Base-by-base conservation (phyloP, 2,113 vertebrate genomes). In the Vombatus ursinus region DNA sequence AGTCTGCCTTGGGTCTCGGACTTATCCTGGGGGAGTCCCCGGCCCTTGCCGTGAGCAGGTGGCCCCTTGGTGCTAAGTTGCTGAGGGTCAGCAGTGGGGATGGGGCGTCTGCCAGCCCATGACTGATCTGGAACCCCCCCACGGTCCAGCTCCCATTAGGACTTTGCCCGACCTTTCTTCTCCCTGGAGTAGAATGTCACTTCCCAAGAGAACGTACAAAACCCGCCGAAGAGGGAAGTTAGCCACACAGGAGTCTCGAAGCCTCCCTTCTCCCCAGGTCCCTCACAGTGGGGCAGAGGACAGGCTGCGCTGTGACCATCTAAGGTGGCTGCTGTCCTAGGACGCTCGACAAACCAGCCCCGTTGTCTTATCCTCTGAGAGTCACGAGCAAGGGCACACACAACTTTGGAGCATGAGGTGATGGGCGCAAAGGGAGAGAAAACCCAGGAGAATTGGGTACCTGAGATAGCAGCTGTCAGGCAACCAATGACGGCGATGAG, bases 401-500 rank as follows among this genome's bases (percentile, higher is more conserved):
- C 16, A 44, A 6, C 19, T 44, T 44, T 44, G 68, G n/a, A 2
- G 68, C 8, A 22, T 50, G 16, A 44, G 24, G 37, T 8, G 28
- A 25, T 89, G 14, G 16, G 44, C n/a, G 50, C 52, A 50, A 50
- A 90, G 54, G 16, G 68, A 44, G n/a, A n/a, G 31, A 48, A 89
- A 89, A 93, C 49, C 52, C 1, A 48, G 49, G 8, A 9, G 25
- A 68, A 31, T 12, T 50, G 26, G 8, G 12, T 98, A 98, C 98
- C 98, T 98, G 97, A 49, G 52, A 96, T 28, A 23, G 48, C 5
- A 0, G 92, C 61, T 0, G 0, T 28, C 95, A 98, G 97, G 92
- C 47, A 24, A 44, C 95, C 97, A 0, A 77, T 5, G 3, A 92
- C 9, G 14, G 31, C 14, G 2, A 96, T 2, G 96, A 95, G 52